phyloP scores from a whole-genome alignment of 2,888 invertebrate genomes.

The Pheosia tremula region DNA sequence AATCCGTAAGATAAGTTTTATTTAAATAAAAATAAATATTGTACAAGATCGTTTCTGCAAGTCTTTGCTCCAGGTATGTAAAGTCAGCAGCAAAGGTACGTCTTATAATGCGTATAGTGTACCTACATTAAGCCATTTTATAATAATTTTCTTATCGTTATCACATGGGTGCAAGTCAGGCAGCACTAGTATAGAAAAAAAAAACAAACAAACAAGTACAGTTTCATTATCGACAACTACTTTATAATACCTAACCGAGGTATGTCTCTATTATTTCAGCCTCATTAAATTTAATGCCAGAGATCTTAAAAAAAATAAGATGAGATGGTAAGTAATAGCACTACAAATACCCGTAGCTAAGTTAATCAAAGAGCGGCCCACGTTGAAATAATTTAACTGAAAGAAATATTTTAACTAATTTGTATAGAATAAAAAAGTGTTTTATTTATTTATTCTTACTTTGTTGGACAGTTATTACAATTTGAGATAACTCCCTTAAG shows the following conservation, averaged over 20 bases:
- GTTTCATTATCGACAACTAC: too few species aligned
- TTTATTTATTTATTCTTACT: neutral
- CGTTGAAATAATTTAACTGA: neutral
- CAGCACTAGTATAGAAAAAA: too few species aligned
- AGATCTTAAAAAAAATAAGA: too few species aligned
- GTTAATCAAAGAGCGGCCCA: neutral
- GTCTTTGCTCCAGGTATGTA: neutral
- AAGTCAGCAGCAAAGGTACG: neutral
- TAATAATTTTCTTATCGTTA: too few species aligned
- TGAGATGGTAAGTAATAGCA: too few species aligned
- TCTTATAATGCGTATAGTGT: neutral
- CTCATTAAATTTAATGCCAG: too few species aligned
- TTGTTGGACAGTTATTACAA: neutral
- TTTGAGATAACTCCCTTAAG: neutral
- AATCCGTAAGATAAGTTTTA: too few species aligned
- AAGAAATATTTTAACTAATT: neutral
- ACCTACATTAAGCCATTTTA: too few species aligned
- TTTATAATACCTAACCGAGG: too few species aligned
- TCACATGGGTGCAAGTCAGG: too few species aligned
- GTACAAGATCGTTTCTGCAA: neutral
- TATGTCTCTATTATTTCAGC: too few species aligned
- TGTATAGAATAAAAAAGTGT: neutral
- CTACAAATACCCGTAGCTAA: neutral
- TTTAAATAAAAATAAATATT: neutral
- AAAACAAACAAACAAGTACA: too few species aligned